Evolutionary conservation across 2,888 invertebrate genomes (phyloP).

Genomic region (Listrodromus nycthemerus): DNA sequence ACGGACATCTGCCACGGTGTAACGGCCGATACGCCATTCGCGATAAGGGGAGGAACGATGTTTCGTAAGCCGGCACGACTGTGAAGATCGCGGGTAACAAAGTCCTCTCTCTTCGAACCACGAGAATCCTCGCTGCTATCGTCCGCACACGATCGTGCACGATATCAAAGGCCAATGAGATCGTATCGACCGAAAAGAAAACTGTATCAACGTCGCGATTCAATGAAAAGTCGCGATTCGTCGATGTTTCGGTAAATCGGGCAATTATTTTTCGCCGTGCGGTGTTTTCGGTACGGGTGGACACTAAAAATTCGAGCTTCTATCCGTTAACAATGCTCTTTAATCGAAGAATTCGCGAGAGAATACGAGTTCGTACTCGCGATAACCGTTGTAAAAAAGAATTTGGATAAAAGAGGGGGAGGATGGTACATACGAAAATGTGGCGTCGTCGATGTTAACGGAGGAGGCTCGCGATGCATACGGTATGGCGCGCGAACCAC

Average conservation of each 20-base stretch:
- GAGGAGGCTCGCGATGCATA: slow-evolving; percentile 26
- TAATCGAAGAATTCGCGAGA: too few species aligned
- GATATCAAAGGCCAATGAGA: not conserved
- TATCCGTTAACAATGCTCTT: too few species aligned
- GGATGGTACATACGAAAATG: not conserved
- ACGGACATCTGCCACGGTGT: not conserved
- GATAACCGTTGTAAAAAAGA: not conserved
- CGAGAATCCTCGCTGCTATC: not conserved
- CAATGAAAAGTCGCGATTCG: too few species aligned
- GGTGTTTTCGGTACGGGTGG: too few species aligned
- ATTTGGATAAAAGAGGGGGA: not conserved
- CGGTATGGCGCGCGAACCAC: slow-evolving; percentile 47
- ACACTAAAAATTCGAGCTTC: too few species aligned
- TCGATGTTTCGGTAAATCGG: too few species aligned
- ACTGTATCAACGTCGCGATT: not conserved
- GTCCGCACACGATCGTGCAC: not conserved
- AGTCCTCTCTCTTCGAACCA: not conserved
- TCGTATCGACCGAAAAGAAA: not conserved
- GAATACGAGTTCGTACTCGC: not conserved
- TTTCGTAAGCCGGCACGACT: not conserved
- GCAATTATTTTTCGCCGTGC: too few species aligned
- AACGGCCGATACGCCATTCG: not conserved
- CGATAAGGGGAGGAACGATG: not conserved
- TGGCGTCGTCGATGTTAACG: not conserved
- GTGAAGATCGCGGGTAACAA: not conserved